These are phyloP conservation scores for Pachypsylla venusta DNA, from an alignment of 1,140 invertebrate genomes.

Conservation along the genomic window DNA sequence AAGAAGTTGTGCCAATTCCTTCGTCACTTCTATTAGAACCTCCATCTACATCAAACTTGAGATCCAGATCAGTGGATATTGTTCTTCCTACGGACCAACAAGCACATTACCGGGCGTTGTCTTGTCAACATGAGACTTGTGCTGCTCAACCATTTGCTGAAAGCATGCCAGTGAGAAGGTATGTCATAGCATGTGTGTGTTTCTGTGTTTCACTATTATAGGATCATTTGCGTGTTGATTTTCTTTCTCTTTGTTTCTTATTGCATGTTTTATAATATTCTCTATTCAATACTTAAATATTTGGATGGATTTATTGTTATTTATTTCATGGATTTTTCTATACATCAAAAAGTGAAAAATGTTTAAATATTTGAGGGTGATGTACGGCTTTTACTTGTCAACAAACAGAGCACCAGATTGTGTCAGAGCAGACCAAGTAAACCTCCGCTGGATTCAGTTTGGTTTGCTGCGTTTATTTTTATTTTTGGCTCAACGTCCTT, in stretches of 20 bases:
- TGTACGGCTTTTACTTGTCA: too few species aligned
- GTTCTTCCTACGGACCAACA: conserved; percentile 74
- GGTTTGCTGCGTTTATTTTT: too few species aligned
- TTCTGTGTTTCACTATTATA: conserved; percentile 12
- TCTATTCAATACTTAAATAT: too few species aligned
- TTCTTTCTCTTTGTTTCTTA: background rate
- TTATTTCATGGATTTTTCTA: background rate
- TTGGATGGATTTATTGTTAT: too few species aligned
- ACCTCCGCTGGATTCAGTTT: too few species aligned
- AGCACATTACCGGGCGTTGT: conserved; percentile 61
- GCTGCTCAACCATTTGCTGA: background rate
- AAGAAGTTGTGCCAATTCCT: conserved; percentile 48
- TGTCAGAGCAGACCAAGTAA: too few species aligned
- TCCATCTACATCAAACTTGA: conserved; percentile 38
- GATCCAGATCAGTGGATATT: conserved; percentile 82
- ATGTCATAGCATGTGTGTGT: conserved; percentile 11
- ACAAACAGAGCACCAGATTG: too few species aligned
- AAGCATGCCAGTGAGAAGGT: background rate
- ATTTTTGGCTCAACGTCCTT: too few species aligned
- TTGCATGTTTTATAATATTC: background rate
- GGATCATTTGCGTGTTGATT: background rate
- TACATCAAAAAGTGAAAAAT: background rate
- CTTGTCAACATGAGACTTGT: conserved; percentile 11
- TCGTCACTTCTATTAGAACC: conserved; percentile 33
- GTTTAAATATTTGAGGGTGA: too few species aligned